Evolutionary conservation across 2,113 vertebrate genomes (phyloP).

Genomic region (Campylorhamphus procurvoides): DNA sequence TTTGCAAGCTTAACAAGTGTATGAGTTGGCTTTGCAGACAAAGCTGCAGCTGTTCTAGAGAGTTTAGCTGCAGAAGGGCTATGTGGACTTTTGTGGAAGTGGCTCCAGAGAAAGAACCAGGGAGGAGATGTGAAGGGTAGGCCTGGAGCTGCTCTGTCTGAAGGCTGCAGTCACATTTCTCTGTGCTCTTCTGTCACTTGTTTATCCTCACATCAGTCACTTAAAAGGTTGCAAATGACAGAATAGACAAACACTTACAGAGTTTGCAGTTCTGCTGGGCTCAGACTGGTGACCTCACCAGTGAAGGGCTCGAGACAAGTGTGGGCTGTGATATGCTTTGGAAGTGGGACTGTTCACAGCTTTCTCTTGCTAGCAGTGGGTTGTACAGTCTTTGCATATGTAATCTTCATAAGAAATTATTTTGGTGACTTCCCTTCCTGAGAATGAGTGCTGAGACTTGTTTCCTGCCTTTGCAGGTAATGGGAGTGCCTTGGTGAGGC

Average conservation of each 20-base stretch:
- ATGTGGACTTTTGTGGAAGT: background rate
- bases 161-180: background rate
- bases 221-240: background rate
- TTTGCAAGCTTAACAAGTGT: background rate
- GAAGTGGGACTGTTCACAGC: background rate
- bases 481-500: constrained; percentile 84
- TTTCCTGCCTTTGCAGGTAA: constrained; percentile 77
- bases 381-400: background rate
- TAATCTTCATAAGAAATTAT: background rate
- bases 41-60: background rate
- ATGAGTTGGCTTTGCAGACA: background rate
- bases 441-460: background rate
- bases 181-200: background rate
- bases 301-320: background rate
- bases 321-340: background rate
- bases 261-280: background rate
- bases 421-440: constrained; percentile 10
- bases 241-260: background rate
- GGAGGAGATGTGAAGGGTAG: background rate
- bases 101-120: background rate
- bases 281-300: background rate
- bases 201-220: background rate
- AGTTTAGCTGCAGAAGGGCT: background rate
- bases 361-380: background rate
- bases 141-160: background rate